These are phyloP conservation scores for Peucedramus taeniatus DNA, from an alignment of 2,113 vertebrate genomes.

Conservation along the genomic window DNA sequence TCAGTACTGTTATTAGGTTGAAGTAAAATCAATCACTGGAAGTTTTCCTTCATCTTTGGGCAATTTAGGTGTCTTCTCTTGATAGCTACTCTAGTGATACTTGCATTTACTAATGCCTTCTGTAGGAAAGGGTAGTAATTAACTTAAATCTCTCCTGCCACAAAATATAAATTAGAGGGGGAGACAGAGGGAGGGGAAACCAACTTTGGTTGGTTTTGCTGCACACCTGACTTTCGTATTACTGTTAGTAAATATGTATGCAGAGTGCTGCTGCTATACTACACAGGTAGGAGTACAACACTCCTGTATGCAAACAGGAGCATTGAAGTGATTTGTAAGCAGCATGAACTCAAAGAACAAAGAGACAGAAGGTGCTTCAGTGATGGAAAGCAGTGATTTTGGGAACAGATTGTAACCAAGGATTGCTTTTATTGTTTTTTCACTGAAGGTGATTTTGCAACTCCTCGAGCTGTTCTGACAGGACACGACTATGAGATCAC, in stretches of 20 bases:
- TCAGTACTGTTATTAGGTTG: neutral
- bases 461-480: constrained; percentile 89
- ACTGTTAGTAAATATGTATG: neutral
- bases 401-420: neutral
- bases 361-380: neutral
- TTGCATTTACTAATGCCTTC: neutral
- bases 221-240: neutral
- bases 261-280: neutral
- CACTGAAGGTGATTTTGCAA: constrained; percentile 84
- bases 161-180: no score
- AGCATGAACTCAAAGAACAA: neutral
- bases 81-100: neutral
- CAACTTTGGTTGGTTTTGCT: neutral
- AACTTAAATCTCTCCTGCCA: neutral
- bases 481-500: constrained; percentile 95
- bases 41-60: neutral
- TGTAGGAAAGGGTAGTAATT: neutral
- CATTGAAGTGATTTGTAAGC: neutral
- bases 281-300: neutral
- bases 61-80: neutral
- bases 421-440: neutral
- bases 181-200: neutral
- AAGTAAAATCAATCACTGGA: neutral
- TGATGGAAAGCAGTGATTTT: neutral
- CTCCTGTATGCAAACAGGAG: neutral